phyloP scores from a whole-genome alignment of 2,888 invertebrate genomes.

The Chymomyza amoena region DNA sequence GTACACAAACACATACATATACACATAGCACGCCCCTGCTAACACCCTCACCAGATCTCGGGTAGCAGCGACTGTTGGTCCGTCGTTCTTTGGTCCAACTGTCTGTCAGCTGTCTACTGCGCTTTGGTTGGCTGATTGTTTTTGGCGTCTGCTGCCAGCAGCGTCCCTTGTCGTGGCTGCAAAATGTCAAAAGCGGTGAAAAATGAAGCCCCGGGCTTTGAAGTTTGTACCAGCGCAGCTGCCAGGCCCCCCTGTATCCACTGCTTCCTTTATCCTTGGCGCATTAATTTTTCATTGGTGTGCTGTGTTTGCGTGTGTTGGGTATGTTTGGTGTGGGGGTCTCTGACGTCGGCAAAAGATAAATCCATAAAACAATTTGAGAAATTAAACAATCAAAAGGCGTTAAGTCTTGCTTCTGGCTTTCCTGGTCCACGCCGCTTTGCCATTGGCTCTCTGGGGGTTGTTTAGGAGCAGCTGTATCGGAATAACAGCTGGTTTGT shows the following conservation, averaged over 20 bases:
- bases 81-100: conserved; percentile 3
- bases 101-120: conserved; percentile 63
- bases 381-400: conserved; percentile 74
- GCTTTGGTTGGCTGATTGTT: conserved; percentile 73
- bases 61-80: neutral
- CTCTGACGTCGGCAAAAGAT: conserved; percentile 39
- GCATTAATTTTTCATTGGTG: conserved; percentile 71
- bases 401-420: conserved; percentile 65
- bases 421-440: neutral
- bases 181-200: conserved; percentile 72
- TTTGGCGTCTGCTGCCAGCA: conserved; percentile 46
- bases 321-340: conserved; percentile 11
- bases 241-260: neutral
- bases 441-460: neutral
- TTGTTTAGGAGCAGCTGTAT: neutral
- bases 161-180: conserved; percentile 35
- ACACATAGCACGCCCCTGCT: conserved; percentile 5
- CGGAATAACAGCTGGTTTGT: conserved; percentile 28
- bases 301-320: conserved; percentile 32
- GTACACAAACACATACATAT: neutral
- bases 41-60: neutral
- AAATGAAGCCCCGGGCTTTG: conserved; percentile 68
- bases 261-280: conserved; percentile 28
- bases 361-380: conserved; percentile 74
- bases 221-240: conserved; percentile 39